These are phyloP conservation scores for Urocitellus parryii DNA, from an alignment of 2,113 vertebrate species.

Conservation along the genomic window DNA sequence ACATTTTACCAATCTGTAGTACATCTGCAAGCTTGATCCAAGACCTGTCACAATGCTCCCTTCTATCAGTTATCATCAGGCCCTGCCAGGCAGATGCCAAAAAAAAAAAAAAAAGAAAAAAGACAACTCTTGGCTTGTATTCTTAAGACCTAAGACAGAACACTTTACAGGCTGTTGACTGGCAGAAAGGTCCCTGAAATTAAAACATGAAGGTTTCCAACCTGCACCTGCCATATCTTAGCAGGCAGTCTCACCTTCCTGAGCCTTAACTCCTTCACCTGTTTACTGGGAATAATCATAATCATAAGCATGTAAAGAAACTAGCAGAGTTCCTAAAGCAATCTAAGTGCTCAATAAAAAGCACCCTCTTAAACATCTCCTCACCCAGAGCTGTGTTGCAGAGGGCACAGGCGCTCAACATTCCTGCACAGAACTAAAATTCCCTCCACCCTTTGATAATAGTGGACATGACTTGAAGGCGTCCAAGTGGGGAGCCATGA, in stretches of 20 bases:
- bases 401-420: neutral
- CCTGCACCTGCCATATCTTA: neutral
- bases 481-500: neutral
- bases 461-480: neutral
- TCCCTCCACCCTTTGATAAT: rapidly evolving
- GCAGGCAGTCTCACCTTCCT: neutral
- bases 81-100: neutral
- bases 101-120: too few species aligned
- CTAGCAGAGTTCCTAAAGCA: neutral
- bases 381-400: neutral
- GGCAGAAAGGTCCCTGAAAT: neutral
- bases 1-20: neutral
- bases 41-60: neutral
- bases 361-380: neutral
- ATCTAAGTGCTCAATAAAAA: neutral
- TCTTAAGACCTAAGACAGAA: neutral
- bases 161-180: neutral
- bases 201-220: neutral
- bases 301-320: neutral
- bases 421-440: neutral
- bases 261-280: neutral
- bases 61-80: neutral
- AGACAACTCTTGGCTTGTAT: too few species aligned
- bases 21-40: neutral
- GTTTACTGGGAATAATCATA: neutral